A percentile compares a stretch with the other conserved stretches of the same genome.
Conservation (phyloP, 2,113 vertebrate genomes). For the Gambusia holbrooki region DNA sequence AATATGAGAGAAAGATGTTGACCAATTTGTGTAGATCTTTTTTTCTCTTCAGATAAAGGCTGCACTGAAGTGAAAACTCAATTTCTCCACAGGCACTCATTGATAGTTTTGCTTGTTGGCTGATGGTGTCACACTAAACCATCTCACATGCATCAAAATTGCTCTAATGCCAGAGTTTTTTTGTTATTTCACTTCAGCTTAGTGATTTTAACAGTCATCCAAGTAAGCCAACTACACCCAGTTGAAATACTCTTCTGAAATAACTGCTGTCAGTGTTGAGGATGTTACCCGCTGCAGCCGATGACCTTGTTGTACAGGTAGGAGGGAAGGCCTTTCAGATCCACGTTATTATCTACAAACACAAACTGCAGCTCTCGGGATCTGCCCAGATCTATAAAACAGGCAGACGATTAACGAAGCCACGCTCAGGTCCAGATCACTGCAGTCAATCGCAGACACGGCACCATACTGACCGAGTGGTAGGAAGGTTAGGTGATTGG, state of each 20-base stretch:
- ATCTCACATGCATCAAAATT: background rate
- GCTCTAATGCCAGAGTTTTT: too few relatives aligned
- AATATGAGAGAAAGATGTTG: too few relatives aligned
- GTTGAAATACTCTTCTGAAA: background rate
- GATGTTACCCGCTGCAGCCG: slow-evolving; percentile 87
- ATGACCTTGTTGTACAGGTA: slow-evolving; percentile 97
- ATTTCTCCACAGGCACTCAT: background rate
- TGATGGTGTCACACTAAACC: background rate
- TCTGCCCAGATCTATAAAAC: slow-evolving; percentile 89
- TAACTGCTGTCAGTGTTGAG: background rate
- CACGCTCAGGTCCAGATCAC: background rate
- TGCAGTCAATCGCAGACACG: background rate
- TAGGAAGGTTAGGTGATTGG: slow-evolving; percentile 89
- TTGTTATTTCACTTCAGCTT: too few relatives aligned
- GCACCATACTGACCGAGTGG: slow-evolving; percentile 73
- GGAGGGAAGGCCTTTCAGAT: slow-evolving; percentile 92
- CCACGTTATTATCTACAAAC: slow-evolving; percentile 94
- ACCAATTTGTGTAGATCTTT: too few relatives aligned
- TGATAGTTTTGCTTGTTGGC: background rate
- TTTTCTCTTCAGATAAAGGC: too few relatives aligned
- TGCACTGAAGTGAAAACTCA: background rate
- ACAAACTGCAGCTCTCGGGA: slow-evolving; percentile 95
- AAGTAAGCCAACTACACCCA: too few relatives aligned
- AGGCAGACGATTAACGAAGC: background rate
- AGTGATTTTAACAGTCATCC: too few relatives aligned